Evolutionary conservation across 1,140 invertebrate species (phyloP).

Genomic region (Brachionus paranguensis): DNA sequence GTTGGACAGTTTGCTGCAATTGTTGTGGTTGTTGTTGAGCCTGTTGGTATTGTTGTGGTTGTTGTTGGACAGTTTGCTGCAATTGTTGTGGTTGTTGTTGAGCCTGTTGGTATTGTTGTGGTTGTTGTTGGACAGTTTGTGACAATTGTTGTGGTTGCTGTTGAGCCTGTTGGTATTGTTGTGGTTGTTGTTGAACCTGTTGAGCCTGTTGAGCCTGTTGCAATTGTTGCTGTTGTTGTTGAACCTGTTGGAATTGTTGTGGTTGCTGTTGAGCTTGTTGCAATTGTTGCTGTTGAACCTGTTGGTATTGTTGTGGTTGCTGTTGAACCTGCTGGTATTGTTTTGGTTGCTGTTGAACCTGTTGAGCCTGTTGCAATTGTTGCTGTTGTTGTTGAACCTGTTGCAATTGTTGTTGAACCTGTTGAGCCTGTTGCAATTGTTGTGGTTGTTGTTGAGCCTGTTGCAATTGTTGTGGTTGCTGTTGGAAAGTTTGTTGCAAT

Average conservation of each 20-base stretch:
- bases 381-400: no score
- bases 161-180: background rate
- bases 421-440: no score
- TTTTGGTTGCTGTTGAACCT: background rate
- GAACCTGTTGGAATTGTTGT: background rate
- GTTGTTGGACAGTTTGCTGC: background rate
- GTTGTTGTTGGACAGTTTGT: background rate
- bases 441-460: no score
- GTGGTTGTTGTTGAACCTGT: background rate
- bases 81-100: background rate
- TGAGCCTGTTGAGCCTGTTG: background rate
- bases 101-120: background rate
- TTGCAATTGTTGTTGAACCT: no score
- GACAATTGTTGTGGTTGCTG: background rate
- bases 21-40: background rate
- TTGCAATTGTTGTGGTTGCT: constrained; percentile 8
- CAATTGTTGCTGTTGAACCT: no score
- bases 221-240: background rate
- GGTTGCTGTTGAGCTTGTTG: background rate
- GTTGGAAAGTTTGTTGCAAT: no score
- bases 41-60: background rate
- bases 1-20: background rate
- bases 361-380: background rate
- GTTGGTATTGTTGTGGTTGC: constrained; percentile 6
- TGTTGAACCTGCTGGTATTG: background rate